phyloP scores from a whole-genome alignment of 1,140 invertebrate species.

The Probaryconus sp. region DNA sequence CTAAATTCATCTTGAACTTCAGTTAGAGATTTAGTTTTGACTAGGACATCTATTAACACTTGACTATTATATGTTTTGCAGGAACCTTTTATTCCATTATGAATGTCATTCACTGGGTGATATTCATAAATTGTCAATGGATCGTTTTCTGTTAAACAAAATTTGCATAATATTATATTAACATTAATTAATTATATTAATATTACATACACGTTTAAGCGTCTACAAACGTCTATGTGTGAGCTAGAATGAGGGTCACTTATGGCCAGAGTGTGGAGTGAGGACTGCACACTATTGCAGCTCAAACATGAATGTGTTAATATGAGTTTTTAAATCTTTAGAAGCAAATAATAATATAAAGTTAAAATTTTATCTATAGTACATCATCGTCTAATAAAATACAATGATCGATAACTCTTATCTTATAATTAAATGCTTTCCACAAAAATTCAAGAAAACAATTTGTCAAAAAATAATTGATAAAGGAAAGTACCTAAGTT shows the following conservation, averaged over 20 bases:
- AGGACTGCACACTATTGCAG: too few species aligned
- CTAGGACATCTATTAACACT: slow-evolving; percentile 73
- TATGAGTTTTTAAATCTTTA: neutral
- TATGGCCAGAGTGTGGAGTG: too few species aligned
- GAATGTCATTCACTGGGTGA: slow-evolving; percentile 79
- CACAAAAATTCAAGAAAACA: too few species aligned
- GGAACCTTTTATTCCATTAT: slow-evolving; percentile 82
- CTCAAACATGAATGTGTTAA: slow-evolving; percentile 26
- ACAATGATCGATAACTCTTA: slow-evolving; percentile 82
- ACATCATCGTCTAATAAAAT: slow-evolving; percentile 71
- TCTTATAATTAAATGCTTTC: too few species aligned
- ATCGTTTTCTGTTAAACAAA: slow-evolving; percentile 73
- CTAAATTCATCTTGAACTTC: slow-evolving; percentile 78
- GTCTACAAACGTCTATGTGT: too few species aligned
- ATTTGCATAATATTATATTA: too few species aligned
- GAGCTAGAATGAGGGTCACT: too few species aligned
- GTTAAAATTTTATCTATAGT: slow-evolving; percentile 43
- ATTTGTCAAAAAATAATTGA: too few species aligned
- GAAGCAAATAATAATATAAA: neutral
- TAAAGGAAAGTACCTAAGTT: too few species aligned
- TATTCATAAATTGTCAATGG: slow-evolving; percentile 82
- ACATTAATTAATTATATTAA: too few species aligned
- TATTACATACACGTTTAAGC: too few species aligned
- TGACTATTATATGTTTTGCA: slow-evolving; percentile 82
- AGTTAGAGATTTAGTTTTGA: slow-evolving; percentile 72